Evolutionary conservation across 2,888 invertebrate species (phyloP), one percentile per base, ranked within the genome.

Genomic region (Pollenia angustigena): DNA sequence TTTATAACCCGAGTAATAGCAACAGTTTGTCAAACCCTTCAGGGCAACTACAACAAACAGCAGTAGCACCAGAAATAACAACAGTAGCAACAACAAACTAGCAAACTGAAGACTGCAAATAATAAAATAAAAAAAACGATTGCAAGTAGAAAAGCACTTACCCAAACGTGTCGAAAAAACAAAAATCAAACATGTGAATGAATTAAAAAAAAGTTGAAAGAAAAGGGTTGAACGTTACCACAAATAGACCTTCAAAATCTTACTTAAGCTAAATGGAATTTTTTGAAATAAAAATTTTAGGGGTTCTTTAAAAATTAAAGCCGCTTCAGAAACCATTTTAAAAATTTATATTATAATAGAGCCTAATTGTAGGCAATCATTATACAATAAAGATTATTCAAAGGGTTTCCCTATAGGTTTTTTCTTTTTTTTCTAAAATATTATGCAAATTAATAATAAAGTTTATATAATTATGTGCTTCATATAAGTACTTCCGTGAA

Each of bases 1-100:
- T 46, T 48, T 48, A 23, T 78, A 78, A 46, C 32, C 14, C 14
- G 32, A 40, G 16, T 75, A 81, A 52, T 46, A 68, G 52, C 72
- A 81, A 80, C 74, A 81, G 75, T 62, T 75, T 69, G 68, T 66
- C 60, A 81, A 66, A 64, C 56, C 32, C 58, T 74, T 68, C 68
- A 52, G 56, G 85, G 46, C 46, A 44, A 44, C 14, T 32, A 23
- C n/a, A 66, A 48, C 48, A 23, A 66, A 32, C 66, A 48, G 46
- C 46, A 46, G 48, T 10, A 32, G 32, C 6, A 32, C 6, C 6
- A 32, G 32, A 6, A 32, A 6, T 6, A 32, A 32, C 32, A 56
- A 54, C 16, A 32, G 18, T 7, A 46, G 14, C 18, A 80, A 44
- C 18, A 79, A 68, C 23, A 69, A 11, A 48, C 2, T 14, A 16